Conservation (phyloP, 1,140 invertebrate genomes). For the Drosophila sturtevanti region DNA sequence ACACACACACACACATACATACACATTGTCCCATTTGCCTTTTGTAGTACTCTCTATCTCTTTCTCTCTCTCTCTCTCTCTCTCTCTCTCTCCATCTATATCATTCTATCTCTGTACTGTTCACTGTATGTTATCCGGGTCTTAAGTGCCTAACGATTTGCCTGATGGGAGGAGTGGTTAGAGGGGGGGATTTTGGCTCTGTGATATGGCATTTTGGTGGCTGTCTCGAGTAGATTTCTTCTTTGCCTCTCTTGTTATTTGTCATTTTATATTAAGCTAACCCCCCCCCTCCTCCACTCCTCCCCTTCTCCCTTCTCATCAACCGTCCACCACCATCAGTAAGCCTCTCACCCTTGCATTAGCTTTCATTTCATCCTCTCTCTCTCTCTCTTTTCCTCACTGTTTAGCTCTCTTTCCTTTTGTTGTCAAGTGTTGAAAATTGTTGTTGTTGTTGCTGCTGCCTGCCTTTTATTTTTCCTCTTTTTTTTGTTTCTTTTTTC, state of each 20-base stretch:
- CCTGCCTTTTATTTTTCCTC: conserved; percentile 58
- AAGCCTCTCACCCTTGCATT: conserved; percentile 2
- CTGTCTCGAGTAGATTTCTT: conserved; percentile 77
- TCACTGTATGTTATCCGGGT: conserved; percentile 31
- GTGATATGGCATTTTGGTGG: conserved; percentile 50
- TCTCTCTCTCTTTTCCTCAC: neutral
- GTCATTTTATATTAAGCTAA: conserved; percentile 70
- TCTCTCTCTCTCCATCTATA: neutral
- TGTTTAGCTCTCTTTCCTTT: conserved; percentile 18
- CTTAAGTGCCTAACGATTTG: conserved; percentile 53
- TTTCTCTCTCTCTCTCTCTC: neutral
- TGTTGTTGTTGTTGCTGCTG: conserved; percentile 48
- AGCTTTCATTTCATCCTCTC: conserved; percentile 16
- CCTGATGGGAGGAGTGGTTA: conserved; percentile 25
- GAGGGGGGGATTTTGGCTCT: neutral
- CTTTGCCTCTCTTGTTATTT: conserved; percentile 71
- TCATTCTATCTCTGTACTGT: neutral
- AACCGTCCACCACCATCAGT: too few relatives aligned
- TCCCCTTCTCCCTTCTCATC: too few relatives aligned
- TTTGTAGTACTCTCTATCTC: conserved; percentile 35
- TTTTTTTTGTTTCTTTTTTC: conserved; percentile 71
- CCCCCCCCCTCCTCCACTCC: neutral
- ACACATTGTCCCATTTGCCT: conserved; percentile 44
- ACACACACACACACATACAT: conserved; percentile 13
- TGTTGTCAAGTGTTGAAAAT: conserved; percentile 37